A percentile compares a stretch with the other conserved stretches of the same genome.
phyloP scores from a whole-genome alignment of 64 coral and sea anemone species.

The Porites australiensis region DNA sequence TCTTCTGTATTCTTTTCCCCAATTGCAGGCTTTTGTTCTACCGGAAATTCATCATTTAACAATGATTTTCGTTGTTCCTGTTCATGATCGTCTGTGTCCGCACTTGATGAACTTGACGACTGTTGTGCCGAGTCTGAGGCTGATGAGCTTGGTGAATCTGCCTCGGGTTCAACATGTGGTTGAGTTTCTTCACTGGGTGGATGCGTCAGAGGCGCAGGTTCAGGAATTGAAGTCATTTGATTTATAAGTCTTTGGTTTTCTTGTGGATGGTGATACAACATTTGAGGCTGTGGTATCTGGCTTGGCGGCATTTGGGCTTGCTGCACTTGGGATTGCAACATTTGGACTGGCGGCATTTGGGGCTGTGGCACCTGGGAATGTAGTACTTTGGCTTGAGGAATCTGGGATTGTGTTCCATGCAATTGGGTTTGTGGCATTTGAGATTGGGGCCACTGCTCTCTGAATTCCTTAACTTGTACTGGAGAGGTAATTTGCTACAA shows the following conservation, averaged over 20 bases:
- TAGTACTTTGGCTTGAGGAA: background rate
- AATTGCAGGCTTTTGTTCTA: background rate
- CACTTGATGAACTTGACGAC: conserved; percentile 36
- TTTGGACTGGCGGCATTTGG: background rate
- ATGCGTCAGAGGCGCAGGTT: background rate
- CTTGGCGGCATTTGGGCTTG: background rate
- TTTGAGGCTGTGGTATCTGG: background rate
- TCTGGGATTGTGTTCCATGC: background rate
- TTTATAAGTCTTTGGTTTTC: background rate
- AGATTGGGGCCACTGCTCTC: conserved; percentile 39
- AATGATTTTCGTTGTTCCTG: conserved; percentile 9
- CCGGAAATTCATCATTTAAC: conserved; percentile 2
- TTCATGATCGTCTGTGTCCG: background rate
- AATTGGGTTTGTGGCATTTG: background rate
- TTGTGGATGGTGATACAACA: conserved; percentile 11
- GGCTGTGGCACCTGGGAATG: background rate
- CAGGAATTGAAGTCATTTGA: background rate
- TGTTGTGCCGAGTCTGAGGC: conserved; percentile 19
- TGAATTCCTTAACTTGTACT: conserved; percentile 30
- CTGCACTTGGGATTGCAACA: conserved; percentile 42
- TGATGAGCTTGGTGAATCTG: conserved; percentile 30
- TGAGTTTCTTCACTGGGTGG: background rate
- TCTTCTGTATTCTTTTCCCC: background rate
- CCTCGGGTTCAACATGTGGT: conserved; percentile 2
- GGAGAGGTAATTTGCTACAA: background rate